Conservation (phyloP, 2,797 vertebrate species). For the Varecia variegata region DNA sequence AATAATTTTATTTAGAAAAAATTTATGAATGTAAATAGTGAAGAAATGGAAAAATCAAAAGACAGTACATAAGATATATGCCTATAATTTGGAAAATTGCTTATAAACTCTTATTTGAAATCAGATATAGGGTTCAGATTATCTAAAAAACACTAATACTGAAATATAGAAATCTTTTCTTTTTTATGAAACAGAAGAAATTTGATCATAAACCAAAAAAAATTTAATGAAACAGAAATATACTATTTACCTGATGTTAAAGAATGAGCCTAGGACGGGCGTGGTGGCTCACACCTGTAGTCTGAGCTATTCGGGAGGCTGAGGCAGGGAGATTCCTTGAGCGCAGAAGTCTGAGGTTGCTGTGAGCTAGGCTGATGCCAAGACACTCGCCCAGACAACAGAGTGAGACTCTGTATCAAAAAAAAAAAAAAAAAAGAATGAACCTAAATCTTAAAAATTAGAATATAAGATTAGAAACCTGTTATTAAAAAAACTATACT, state of each 20-base stretch:
- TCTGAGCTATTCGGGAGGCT: too few relatives aligned
- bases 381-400: too few relatives aligned
- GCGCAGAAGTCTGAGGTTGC: too few relatives aligned
- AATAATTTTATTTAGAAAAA: not conserved
- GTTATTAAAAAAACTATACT: slow-evolving; percentile 25
- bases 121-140: not conserved
- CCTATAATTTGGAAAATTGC: not conserved
- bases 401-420: too few relatives aligned
- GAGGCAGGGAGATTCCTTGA: too few relatives aligned
- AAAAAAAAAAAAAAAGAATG: not conserved
- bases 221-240: not conserved
- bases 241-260: slow-evolving; percentile 37
- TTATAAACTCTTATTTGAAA: slow-evolving; percentile 8
- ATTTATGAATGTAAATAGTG: not conserved
- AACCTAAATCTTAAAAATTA: slow-evolving; percentile 23
- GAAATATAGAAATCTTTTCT: slow-evolving; percentile 14
- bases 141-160: not conserved
- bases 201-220: not conserved
- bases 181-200: slow-evolving; percentile 35
- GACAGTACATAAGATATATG: not conserved
- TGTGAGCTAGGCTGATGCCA: too few relatives aligned
- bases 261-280: not conserved
- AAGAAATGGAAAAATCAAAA: not conserved
- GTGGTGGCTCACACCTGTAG: too few relatives aligned
- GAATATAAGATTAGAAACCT: slow-evolving; percentile 41